Conservation (phyloP, 2,888 invertebrate species). For the Invenusta paracnida region DNA sequence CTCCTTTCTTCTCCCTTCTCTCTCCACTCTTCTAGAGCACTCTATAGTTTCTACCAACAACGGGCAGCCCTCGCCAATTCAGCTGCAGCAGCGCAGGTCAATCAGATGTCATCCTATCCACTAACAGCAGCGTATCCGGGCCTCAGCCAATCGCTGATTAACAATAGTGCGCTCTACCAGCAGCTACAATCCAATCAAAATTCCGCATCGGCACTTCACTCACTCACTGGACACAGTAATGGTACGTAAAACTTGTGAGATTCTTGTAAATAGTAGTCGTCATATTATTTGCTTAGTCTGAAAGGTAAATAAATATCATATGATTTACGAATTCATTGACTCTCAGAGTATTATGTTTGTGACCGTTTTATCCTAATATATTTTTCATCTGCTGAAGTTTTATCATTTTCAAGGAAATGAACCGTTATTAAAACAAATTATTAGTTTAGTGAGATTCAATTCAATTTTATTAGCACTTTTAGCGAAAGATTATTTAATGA, state of each 20-base stretch:
- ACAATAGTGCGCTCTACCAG: not conserved
- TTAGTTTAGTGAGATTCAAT: no score
- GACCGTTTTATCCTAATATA: no score
- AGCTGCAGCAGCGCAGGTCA: not conserved
- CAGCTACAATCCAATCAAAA: not conserved
- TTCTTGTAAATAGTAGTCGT: not conserved
- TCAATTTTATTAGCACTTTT: no score
- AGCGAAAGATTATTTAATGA: no score
- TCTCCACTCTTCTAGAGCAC: not conserved
- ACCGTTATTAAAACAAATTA: no score
- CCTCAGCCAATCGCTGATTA: not conserved
- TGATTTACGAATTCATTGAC: no score
- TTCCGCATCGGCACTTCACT: not conserved
- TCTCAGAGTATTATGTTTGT: no score
- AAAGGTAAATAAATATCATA: no score
- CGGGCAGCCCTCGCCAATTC: not conserved
- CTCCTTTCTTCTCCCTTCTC: not conserved
- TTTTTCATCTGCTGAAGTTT: no score
- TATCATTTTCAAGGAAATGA: no score
- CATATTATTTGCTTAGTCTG: not conserved
- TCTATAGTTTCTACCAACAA: slow-evolving; percentile 10
- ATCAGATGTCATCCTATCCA: not conserved
- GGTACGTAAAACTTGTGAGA: not conserved
- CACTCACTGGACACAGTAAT: not conserved
- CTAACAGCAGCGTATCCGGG: not conserved